Evolutionary conservation across 2,797 vertebrate species (phyloP), one percentile per base, ranked within the genome.

Genomic region (Eutrigla gurnardus): DNA sequence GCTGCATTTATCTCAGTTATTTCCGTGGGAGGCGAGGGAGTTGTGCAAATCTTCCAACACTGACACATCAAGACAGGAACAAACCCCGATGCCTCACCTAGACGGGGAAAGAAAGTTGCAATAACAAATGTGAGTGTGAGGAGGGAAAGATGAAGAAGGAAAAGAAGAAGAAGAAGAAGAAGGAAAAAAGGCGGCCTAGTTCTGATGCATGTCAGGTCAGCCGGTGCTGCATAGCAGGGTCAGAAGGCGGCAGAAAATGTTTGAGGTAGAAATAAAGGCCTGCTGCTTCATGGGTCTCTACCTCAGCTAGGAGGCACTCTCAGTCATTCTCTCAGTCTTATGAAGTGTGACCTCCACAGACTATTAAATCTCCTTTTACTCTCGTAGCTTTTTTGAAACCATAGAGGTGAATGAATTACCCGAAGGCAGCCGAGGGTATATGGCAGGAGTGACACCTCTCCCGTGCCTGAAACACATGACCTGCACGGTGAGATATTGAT

Each of bases 281-380:
- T 86, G 90, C 91, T 89, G 86, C 88, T 91, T 89, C 75, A 61
- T 61, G 80, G 83, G 82, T 82, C 87, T 89, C 70, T 77, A 70
- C 72, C 84, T 85, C 86, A 77, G 83, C 88, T 70, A 86, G 83
- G 80, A 87, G 90, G 77, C 83, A 70, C 82, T 74, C 86, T 89
- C 87, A 86, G 79, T 91, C 89, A 82, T 90, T 92, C 91, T 93
- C 86, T 91, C 89, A 82, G 89, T 92, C 91, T 93, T 86, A 87
- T 93, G 80, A 92, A 87, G 88, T 87, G 86, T 93, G 91, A 93
- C 92, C 93, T 93, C 88, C 66, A 77, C 77, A 89, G 80, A 85
- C 88, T 92, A 91, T 91, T 92, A 91, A 88, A 93, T 91, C 80
- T 88, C 80, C 77, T 81, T 87, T 89, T 88, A 88, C 78, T 85